Percentiles rank a stretch among this genome's conserved stretches.
Conservation (phyloP, 2,113 vertebrate genomes). For the Ifrita kowaldi region DNA sequence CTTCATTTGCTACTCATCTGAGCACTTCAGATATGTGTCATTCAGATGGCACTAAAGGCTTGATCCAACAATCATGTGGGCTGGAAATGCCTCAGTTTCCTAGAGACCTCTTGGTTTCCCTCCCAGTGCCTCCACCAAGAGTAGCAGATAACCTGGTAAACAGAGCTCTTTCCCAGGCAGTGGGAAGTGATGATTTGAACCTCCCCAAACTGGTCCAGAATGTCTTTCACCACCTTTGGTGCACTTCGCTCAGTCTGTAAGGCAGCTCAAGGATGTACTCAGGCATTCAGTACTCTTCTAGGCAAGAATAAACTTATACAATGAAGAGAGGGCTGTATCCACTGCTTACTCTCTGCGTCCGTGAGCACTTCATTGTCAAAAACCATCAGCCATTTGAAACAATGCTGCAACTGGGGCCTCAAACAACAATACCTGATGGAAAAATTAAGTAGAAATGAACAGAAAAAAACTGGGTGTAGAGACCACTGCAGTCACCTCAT, state of each 20-base stretch:
- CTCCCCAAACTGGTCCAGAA: neutral
- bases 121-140: neutral
- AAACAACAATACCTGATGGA: neutral
- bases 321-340: neutral
- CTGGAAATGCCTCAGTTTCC: constrained; percentile 44
- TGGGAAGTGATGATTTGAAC: neutral
- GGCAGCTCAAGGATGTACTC: neutral
- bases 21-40: constrained; percentile 34
- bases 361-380: neutral
- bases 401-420: neutral
- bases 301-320: neutral
- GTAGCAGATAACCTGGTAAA: neutral
- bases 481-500: neutral
- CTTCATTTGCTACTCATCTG: constrained; percentile 38
- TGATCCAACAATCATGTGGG: constrained; percentile 14
- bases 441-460: neutral
- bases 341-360: neutral
- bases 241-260: neutral
- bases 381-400: neutral
- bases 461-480: neutral
- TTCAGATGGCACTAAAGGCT: constrained; percentile 12
- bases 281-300: neutral
- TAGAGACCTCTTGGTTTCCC: neutral
- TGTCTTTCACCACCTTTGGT: neutral
- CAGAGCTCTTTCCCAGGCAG: neutral